These are phyloP conservation scores for Lochmaea capreae DNA, from an alignment of 2,888 invertebrate species.

Conservation along the genomic window DNA sequence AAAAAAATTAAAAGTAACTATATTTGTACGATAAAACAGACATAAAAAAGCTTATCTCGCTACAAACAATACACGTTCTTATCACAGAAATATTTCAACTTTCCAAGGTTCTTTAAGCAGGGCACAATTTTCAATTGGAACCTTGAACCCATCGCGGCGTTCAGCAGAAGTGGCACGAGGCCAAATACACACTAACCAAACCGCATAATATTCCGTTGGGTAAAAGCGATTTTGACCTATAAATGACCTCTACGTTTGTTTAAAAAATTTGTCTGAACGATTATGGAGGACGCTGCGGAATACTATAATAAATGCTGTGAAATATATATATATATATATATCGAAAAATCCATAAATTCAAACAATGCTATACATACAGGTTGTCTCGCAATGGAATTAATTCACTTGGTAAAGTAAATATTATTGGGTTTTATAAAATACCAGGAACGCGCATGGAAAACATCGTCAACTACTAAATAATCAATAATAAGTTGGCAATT, in stretches of 20 bases:
- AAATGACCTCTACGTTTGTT: slow-evolving; percentile 50
- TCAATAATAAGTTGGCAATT: too few species aligned
- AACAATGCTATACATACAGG: neutral
- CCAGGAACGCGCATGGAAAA: too few species aligned
- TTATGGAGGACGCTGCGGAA: slow-evolving; percentile 11
- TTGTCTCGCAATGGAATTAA: neutral
- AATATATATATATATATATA: too few species aligned
- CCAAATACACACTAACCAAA: slow-evolving; percentile 46
- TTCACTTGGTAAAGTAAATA: too few species aligned
- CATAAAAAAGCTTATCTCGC: slow-evolving; percentile 3
- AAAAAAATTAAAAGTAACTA: neutral
- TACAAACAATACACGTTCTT: slow-evolving; percentile 13
- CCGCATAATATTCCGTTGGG: slow-evolving; percentile 40
- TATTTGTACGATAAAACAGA: neutral
- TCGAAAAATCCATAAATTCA: slow-evolving; percentile 9
- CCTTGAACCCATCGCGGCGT: slow-evolving; percentile 53
- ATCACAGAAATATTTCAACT: slow-evolving; percentile 22
- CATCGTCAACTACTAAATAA: too few species aligned
- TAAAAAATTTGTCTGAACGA: slow-evolving; percentile 25
- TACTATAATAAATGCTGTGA: slow-evolving; percentile 10
- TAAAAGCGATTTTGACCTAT: slow-evolving; percentile 52
- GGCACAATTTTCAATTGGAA: slow-evolving; percentile 46
- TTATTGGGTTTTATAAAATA: too few species aligned
- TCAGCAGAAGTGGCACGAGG: slow-evolving; percentile 56
- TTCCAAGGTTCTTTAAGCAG: slow-evolving; percentile 45